Evolutionary conservation across 1,140 invertebrate species (phyloP), one percentile per base, ranked within the genome.

Genomic region (Centruroides vittatus): DNA sequence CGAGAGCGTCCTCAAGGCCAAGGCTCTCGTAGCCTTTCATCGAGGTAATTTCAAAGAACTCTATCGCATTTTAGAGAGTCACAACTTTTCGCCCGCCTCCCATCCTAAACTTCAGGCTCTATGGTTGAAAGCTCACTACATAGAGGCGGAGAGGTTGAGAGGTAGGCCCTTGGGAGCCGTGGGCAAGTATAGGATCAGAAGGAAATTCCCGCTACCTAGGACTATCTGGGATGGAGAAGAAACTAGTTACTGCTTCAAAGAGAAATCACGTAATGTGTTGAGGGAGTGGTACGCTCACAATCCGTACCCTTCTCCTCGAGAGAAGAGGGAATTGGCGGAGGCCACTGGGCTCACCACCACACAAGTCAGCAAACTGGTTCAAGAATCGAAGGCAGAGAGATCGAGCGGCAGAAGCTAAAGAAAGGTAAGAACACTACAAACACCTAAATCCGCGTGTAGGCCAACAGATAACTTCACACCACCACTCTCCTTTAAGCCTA

Each of bases 211-310:
- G 0, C 73, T 98, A 35, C 95, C 95, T 2, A 89, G 90, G 70
- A 98, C 93, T 0, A 98, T 98, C 59, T 98, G 94, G 94, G 95
- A 98, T 73, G 95, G 95, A 0, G 94, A 98, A 71, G 93, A 98
- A 74, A 97, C 91, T 0, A 86, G 95, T 0, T 98, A 98, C 72
- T 97, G 93, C 73, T 98, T 98, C 76, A 98, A 97, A 72, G 93
- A 98, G 72, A 86, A 88, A 74, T 93, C 90, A 3, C 78, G 93
- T 64, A 88, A 85, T 55, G 86, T 93, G 12, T 76, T 96, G 56
- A 79, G 91, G 57, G 90, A 96, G 67, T 77, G 73, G 66, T 94
- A 95, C 74, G 79, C 83, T 11, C 85, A 88, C 73, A 95, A 95
- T 77, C 91, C 90, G 3, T 96, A 96, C 78, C 88, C 95, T 23